Base-by-base conservation (phyloP, 2,797 vertebrate species). In the Gadopsis bispinosus region DNA sequence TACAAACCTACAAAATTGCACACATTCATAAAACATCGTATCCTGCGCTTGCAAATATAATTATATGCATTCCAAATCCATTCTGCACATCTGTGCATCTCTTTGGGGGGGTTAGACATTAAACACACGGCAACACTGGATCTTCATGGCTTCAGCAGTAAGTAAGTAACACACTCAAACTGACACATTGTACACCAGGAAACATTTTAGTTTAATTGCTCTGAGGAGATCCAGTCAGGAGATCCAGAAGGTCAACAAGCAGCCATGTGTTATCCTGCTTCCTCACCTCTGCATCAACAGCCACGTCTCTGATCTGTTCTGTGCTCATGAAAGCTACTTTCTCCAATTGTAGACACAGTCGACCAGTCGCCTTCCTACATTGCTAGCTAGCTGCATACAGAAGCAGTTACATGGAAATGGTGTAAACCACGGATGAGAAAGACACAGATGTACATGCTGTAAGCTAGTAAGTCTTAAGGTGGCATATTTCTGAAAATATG, bases 1-100 rank as follows among this genome's bases (percentile, higher is more conserved):
- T 51, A 62, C 59, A 85, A 58, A 58, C 39, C 29, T 12, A 26
- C 19, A 74, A 75, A 77, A 63, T 41, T 26, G 26, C 26, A 75
- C 41, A 51, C 48, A 7, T 7, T 48, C 54, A 65, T 50, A 62
- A 82, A 60, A 70, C 10, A 66, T 39, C 7, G 1, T 7, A 10
- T 63, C 13, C 22, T 1, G 12, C 45, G 64, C 19, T 20, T 13
- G 33, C n/a, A 17, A 41, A 61, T 33, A 12, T 48, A 70, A 80
- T 80, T 54, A 70, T 4, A 22, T 20, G 41, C 33, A 37, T 43
- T 51, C 1, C 20, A 63, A 65, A 65, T 13, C 37, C 17, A 53
- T 75, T 73, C 68, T 77, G 47, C 48, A 45, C 26, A 53, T 72
- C 61, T 65, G 13, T 39, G 31, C 17, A 2, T 54, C 35, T 69